Percentiles rank a stretch among this genome's conserved stretches.
These are phyloP conservation scores for Halocynthia aurantium DNA, from an alignment of 23 tunicate genomes.

Conservation along the genomic window DNA sequence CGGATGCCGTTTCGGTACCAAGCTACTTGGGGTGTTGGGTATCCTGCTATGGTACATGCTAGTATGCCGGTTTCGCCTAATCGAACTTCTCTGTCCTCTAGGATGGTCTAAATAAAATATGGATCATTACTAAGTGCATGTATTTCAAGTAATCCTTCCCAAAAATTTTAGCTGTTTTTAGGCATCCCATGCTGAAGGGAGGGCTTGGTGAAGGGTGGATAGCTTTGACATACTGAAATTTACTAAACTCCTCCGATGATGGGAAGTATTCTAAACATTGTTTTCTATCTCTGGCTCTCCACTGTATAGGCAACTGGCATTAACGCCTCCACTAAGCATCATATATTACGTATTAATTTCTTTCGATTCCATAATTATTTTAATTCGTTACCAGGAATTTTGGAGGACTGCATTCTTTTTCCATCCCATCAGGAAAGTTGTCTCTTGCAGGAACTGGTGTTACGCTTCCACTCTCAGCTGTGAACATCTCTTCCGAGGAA, in stretches of 20 bases:
- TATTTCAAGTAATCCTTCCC: not conserved
- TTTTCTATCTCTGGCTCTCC: too few species aligned
- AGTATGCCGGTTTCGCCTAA: not conserved
- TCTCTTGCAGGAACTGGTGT: slow-evolving; percentile 17
- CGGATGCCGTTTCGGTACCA: slow-evolving; percentile 67
- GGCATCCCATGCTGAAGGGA: too few species aligned
- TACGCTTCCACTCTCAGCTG: slow-evolving; percentile 5
- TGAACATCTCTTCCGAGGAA: too few species aligned
- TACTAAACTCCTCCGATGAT: too few species aligned
- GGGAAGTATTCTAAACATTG: too few species aligned
- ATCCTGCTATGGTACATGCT: slow-evolving; percentile 45
- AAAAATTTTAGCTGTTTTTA: too few species aligned
- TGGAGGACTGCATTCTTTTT: not conserved
- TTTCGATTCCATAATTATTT: too few species aligned
- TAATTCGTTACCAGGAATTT: slow-evolving; percentile 1
- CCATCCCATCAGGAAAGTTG: not conserved
- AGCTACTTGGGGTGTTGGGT: slow-evolving; percentile 59
- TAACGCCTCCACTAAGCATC: too few species aligned
- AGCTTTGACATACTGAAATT: too few species aligned
- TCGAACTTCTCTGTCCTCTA: not conserved
- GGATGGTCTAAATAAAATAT: not conserved
- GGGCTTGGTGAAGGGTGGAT: too few species aligned
- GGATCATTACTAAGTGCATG: not conserved
- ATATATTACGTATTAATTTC: too few species aligned
- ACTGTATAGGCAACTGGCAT: too few species aligned